Base-by-base conservation (phyloP, 2,113 vertebrate genomes). In the Tapirus terrestris region DNA sequence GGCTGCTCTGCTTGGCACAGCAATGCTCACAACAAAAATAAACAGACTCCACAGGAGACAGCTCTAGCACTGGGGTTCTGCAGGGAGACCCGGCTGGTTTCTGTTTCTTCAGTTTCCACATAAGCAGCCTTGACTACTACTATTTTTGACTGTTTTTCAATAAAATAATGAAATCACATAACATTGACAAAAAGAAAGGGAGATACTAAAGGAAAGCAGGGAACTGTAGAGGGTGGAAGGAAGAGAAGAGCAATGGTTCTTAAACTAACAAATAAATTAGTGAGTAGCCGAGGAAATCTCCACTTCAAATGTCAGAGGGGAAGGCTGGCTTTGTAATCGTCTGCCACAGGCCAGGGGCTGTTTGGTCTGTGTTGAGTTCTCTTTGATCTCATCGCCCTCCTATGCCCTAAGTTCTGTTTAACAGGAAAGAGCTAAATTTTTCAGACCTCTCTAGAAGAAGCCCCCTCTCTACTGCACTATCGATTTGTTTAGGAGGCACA, bases 21-120 rank as follows among this genome's bases (percentile, higher is more conserved):
- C 7, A 14, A n/a, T 1, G 20, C 16, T 72, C 2, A 6, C 11
- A 9, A 25, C 2, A 23, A 53, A 72, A n/a, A 7, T 4, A 25
- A 23, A 9, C 3, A 33, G 83, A 8, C 11, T 48, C 43, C 51
- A 11, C 1, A 5, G 73, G 29, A 53, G 16, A 51, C 6, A 17
- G 7, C 67, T 20, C 2, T 8, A 3, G 3, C 11, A 23, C 21
- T 2, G 33, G n/a, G 53, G 21, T 13, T 14, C 0, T 20, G 8
- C n/a, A 31, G 58, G 33, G 25, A 17, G 8, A 48, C 21, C 48
- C 2, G 53, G 70, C 31, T 27, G 53, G 12, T 6, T 53, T 23
- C 8, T 25, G 43, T 56, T 72, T 39, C 39, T 31, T 61, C 29
- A 12, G 53, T 80, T 80, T 48, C 33, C 58, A 51, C 2, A 2